These are phyloP conservation scores for Aphodius sticticus DNA, from an alignment of 2,888 invertebrate genomes.

Conservation along the genomic window DNA sequence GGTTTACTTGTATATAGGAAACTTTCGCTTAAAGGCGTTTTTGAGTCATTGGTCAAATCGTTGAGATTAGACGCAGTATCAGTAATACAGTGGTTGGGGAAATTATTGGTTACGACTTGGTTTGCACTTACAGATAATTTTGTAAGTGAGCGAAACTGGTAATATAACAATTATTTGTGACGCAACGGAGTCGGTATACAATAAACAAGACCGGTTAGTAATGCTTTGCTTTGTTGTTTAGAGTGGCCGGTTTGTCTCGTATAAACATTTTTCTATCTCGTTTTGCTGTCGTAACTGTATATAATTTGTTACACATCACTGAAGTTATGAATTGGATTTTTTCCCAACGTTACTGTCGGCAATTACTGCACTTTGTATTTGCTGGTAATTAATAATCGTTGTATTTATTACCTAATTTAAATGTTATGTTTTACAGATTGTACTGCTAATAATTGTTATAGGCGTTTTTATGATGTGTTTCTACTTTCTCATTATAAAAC, in stretches of 20 bases:
- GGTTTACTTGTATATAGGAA: background rate
- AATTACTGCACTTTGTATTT: too few relatives aligned
- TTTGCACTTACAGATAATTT: background rate
- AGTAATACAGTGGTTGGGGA: background rate
- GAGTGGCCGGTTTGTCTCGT: background rate
- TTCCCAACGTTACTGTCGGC: background rate
- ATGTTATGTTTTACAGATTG: too few relatives aligned
- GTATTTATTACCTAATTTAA: too few relatives aligned
- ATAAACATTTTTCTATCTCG: background rate
- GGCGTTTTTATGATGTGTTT: too few relatives aligned
- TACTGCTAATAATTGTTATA: too few relatives aligned
- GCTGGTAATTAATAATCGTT: too few relatives aligned
- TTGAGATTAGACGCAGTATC: background rate
- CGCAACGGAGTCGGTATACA: background rate
- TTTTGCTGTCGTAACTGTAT: background rate
- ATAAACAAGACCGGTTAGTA: background rate
- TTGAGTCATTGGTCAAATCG: background rate
- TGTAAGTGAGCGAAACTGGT: background rate
- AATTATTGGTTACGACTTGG: background rate
- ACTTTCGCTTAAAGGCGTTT: background rate
- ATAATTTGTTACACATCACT: background rate
- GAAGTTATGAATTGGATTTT: slow-evolving; percentile 1
- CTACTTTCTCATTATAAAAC: too few relatives aligned
- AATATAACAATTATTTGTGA: slow-evolving; percentile 4
- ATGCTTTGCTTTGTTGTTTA: background rate